A percentile compares a stretch with the other conserved stretches of the same genome.
Evolutionary conservation across 2,113 vertebrate genomes (phyloP).

Genomic region (Mus spicilegus): DNA sequence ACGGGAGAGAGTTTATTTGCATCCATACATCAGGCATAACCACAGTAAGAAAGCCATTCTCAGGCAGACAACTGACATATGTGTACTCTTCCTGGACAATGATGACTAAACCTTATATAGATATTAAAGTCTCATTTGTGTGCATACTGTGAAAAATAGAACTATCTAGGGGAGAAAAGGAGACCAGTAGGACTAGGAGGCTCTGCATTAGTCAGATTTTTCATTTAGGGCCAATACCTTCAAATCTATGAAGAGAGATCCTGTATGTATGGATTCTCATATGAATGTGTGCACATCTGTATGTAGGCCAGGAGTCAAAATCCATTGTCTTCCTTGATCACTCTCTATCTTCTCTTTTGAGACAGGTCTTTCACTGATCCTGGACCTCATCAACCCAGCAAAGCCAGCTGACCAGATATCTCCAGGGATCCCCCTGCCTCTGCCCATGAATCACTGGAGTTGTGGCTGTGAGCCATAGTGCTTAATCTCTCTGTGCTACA

Average conservation of each 20-base stretch:
- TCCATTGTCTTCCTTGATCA: neutral
- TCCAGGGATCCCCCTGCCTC: neutral
- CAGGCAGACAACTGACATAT: neutral
- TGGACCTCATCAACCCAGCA: neutral
- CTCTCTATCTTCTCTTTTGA: neutral
- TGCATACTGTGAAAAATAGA: neutral
- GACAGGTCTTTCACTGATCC: no score
- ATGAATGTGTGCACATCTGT: neutral
- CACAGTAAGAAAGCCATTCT: neutral
- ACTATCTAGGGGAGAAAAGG: neutral
- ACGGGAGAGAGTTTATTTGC: neutral
- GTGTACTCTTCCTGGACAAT: neutral
- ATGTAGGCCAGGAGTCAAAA: neutral
- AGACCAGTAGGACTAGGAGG: neutral
- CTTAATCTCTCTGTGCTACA: neutral
- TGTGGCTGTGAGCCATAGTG: neutral
- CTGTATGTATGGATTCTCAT: neutral
- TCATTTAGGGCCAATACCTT: neutral
- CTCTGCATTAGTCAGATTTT: neutral
- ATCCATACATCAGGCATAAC: neutral
- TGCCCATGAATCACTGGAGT: neutral
- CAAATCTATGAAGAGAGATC: neutral
- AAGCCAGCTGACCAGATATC: neutral
- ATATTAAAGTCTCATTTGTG: neutral
- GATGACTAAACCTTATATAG: neutral